Base-by-base conservation (phyloP, 2,113 vertebrate genomes). In the Gopherus evgoodei region DNA sequence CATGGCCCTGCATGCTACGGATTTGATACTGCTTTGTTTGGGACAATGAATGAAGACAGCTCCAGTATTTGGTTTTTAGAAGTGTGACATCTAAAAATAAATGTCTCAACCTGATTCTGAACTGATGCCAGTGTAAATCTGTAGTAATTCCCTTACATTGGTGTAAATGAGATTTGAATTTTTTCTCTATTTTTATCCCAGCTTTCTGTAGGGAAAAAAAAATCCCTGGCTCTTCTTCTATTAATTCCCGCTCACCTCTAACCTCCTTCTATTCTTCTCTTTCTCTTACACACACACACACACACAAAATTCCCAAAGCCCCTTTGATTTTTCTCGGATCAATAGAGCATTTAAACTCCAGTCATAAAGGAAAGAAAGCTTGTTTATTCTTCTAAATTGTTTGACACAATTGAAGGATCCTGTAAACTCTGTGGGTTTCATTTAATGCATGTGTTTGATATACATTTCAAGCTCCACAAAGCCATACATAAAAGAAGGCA, bases 301-400 rank as follows among this genome's bases (percentile, higher is more conserved):
- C 42, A 52, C 90, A 91, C 96, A 87, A 75, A 4, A 89, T 97
- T 97, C 92, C 93, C 75, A 91, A 96, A 76, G 62, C 85, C 90
- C 62, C 91, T 93, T 94, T 94, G 87, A 93, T 97, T 96, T 95
- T 93, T 80, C 83, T 91, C 87, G 91, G 92, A 91, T 93, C 96
- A 97, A 94, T 97, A 97, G 92, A 83, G 91, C 92, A 97, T 97
- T 98, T 97, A 97, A 97, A 96, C 89, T 95, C 91, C 83, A 94
- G 91, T 90, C 90, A 97, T 97, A 94, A 98, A 93, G 92, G 90
- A 97, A 95, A 90, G 62, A 83, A 94, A 95, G 90, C 94, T 81
- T 94, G 82, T 96, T 96, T 97, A 90, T 96, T 95, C 96, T 94
- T 92, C 94, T 84, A 65, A 84, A 84, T 98, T 89, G 95, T 89